Conservation (phyloP, 2,113 vertebrate genomes). For the Xiphorhynchus elegans region DNA sequence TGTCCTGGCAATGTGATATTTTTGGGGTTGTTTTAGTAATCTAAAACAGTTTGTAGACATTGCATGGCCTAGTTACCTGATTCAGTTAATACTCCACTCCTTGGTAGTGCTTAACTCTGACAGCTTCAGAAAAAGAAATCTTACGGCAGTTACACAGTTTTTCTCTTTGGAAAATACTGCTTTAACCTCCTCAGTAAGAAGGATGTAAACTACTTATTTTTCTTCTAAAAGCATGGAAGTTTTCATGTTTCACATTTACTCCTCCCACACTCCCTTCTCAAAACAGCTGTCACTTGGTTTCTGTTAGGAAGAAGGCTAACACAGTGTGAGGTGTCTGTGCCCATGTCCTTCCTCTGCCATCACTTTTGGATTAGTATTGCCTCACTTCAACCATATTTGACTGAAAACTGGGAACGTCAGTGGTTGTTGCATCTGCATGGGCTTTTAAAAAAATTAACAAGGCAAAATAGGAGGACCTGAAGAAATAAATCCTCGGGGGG, state of each 20-base stretch:
- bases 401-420: background rate
- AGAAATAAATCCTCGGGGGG: background rate
- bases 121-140: background rate
- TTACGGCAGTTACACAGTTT: fast-evolving
- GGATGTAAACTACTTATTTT: background rate
- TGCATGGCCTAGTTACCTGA: background rate
- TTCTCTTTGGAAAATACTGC: background rate
- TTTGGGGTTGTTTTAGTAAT: background rate
- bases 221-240: background rate
- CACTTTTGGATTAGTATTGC: background rate
- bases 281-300: background rate
- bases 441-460: background rate
- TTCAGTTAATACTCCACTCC: background rate
- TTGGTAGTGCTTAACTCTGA: background rate
- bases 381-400: background rate
- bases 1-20: background rate
- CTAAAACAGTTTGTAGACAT: background rate
- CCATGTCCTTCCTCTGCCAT: background rate
- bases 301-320: background rate
- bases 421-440: background rate
- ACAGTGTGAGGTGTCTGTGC: background rate
- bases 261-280: fast-evolving
- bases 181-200: background rate
- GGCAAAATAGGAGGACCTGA: background rate
- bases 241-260: background rate